Base-by-base conservation (phyloP, 2,113 vertebrate species). In the Xyrauchen texanus region DNA sequence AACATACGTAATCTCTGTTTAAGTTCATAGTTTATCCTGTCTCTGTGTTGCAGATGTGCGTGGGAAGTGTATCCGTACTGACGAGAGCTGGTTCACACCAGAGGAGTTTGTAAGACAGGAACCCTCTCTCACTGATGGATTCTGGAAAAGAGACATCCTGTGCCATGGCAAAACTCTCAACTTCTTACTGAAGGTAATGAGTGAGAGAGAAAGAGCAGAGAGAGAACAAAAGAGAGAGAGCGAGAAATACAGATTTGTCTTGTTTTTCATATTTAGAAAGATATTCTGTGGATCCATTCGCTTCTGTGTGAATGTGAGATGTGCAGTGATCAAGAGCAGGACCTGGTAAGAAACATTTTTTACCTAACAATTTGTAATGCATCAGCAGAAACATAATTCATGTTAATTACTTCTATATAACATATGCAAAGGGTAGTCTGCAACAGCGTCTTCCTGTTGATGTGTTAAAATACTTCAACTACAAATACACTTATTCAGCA, bases 11-110 rank as follows among this genome's bases (percentile, higher is more conserved):
- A 34, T 34, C 21, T 34, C 21, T 34, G 21, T 34, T 34, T 34
- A 34, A 34, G 21, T 34, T 1, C 21, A 34, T 34, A 34, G 21
- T 34, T 34, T 34, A 34, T 34, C 3, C 21, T 34, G 21, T 5
- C 4, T 8, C 49, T 69, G 7, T 61, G 11, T 53, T 10, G 13
- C 81, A 91, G 91, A 89, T 8, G 78, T 7, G 2, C 3, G 55
- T 66, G 87, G 90, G 60, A 90, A 87, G 76, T 87, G 91, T 60
- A 90, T 93, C 52, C 89, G 92, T 1, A 93, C 89, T 0, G 89
- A 90, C 58, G 71, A 16, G 2, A 57, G 62, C 13, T 93, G 92
- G 92, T 47, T 92, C 81, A 92, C 65, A 12, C 92, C 90, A 0
- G 9, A 12, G 13, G 88, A 91, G 46, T 92, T 93, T 68, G 8